Conservation (phyloP, 2,113 vertebrate genomes). For the Microcebus murinus region DNA sequence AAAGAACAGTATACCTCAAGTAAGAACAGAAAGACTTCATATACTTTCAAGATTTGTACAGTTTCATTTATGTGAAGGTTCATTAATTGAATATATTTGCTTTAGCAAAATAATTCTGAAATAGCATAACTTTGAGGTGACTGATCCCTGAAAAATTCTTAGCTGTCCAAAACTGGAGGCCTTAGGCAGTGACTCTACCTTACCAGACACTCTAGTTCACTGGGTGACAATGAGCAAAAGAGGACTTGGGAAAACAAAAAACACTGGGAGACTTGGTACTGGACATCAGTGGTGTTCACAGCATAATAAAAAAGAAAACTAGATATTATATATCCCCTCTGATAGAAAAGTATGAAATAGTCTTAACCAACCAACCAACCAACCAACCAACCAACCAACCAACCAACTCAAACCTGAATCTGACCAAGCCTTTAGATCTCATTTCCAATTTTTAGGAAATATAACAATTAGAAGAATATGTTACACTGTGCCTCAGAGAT, state of each 20-base stretch:
- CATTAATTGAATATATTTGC: background rate
- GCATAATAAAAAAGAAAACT: background rate
- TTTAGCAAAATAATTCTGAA: background rate
- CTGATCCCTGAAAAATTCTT: background rate
- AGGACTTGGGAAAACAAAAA: background rate
- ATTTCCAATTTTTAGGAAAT: slow-evolving; percentile 20
- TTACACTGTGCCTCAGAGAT: background rate
- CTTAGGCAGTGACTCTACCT: background rate
- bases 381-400: background rate
- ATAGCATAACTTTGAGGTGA: background rate
- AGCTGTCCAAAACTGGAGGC: background rate
- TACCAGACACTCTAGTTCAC: background rate
- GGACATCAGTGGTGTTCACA: background rate
- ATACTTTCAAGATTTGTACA: background rate
- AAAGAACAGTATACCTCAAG: background rate
- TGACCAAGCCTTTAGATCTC: background rate
- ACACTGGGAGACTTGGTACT: background rate
- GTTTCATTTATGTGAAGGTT: background rate
- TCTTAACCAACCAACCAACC: background rate
- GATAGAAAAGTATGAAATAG: background rate
- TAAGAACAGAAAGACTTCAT: background rate
- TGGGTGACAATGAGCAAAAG: background rate
- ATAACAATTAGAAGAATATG: background rate
- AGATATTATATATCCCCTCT: background rate
- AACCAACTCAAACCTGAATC: background rate